Evolutionary conservation across 1,140 invertebrate genomes (phyloP), one percentile per base, ranked within the genome.

Genomic region (Ridgeia piscesae): DNA sequence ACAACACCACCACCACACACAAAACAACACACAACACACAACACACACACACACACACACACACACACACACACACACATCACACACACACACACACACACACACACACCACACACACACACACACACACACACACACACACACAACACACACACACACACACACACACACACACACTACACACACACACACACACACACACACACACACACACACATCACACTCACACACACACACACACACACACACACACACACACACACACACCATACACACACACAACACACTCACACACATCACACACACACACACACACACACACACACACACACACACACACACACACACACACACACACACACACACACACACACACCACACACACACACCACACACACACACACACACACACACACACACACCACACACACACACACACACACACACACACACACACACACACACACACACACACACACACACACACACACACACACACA

Each of bases 261-360:
- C n/a, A 89, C n/a, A 89, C n/a, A 89, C n/a, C 4, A 34, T 33
- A 34, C n/a, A 2, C 4, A 34, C 8, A 34, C n/a, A 89, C 8
- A 89, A 34, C 8, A 34, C n/a, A 89, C 88, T 6, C n/a, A 89
- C n/a, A 33, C n/a, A 89, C n/a, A 89, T n/a, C 88, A 89, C 88
- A 89, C 34, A 89, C n/a, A 89, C n/a, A 89, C n/a, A 89, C n/a
- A 89, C 88, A 89, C n/a, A 89, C n/a, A 33, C n/a, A 89, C n/a
- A 89, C 88, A 89, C 88, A 89, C 34, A 89, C n/a, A 89, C n/a
- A 89, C n/a, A 89, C 88, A 89, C n/a, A 89, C 88, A 89, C 88
- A 89, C 88, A 34, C 88, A 89, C 88, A 34, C 88, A 89, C 88
- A 89, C 88, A 89, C 34, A 89, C 88, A 89, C 88, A 89, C 88